Conservation (phyloP, 1,140 invertebrate species). For the Octopus sinensis region DNA sequence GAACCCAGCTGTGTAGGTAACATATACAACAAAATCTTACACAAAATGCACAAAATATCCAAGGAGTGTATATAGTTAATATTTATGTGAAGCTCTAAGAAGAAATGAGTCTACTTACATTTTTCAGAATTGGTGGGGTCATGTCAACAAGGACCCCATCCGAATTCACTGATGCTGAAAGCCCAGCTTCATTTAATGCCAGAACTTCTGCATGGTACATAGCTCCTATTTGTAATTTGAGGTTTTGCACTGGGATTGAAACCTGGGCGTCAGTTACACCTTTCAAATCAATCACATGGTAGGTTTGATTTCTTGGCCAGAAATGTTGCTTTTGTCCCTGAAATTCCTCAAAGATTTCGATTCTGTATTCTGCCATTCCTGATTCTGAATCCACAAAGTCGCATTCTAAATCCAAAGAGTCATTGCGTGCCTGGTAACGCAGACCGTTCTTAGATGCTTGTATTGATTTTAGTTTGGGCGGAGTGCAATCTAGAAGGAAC, state of each 20-base stretch:
- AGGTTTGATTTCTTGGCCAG: slow-evolving; percentile 20
- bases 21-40: too few relatives aligned
- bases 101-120: slow-evolving; percentile 15
- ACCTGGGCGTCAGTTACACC: neutral
- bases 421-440: slow-evolving; percentile 20
- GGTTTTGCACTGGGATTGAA: slow-evolving; percentile 12
- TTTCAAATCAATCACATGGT: neutral
- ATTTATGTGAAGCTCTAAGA: neutral
- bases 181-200: slow-evolving; percentile 25
- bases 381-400: slow-evolving; percentile 32
- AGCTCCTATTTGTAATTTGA: slow-evolving; percentile 26
- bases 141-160: slow-evolving; percentile 25
- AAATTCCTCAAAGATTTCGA: slow-evolving; percentile 19
- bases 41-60: too few relatives aligned
- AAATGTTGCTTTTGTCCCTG: slow-evolving; percentile 24
- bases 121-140: slow-evolving; percentile 23
- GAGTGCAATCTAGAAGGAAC: slow-evolving; percentile 30
- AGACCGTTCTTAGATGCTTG: slow-evolving; percentile 15
- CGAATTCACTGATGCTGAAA: slow-evolving; percentile 23
- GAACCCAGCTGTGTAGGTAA: too few relatives aligned
- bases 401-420: slow-evolving; percentile 23
- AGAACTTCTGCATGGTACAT: slow-evolving; percentile 28
- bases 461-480: slow-evolving; percentile 24
- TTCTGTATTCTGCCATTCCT: slow-evolving; percentile 29
- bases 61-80: neutral